Base-by-base conservation (phyloP, 2,113 vertebrate genomes). In the Phylloscopus whistleri region DNA sequence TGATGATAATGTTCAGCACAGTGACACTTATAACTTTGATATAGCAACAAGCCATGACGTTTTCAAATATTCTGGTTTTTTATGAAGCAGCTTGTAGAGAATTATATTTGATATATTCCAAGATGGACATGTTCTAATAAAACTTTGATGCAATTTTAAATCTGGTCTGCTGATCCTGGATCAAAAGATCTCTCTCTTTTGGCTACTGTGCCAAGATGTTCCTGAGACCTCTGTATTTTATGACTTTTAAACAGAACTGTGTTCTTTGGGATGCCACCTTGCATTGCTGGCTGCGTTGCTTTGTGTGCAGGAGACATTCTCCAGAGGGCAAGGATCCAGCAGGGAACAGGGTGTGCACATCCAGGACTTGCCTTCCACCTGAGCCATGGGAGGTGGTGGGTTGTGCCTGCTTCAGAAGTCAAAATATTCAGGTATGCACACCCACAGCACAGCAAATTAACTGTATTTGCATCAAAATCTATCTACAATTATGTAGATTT, bases 141-240 rank as follows among this genome's bases (percentile, higher is more conserved):
- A 96, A 88, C 14, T 62, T 95, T 90, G 76, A 95, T 77, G 82
- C 16, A 11, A 44, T 52, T 91, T 94, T 92, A 92, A 92, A 88
- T 66, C 66, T 48, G 46, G 22, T 73, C 72, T 90, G 70, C 59
- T 91, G 75, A 91, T 88, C n/a, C 43, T 41, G 28, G 68, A 94
- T 94, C 78, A 94, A 69, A 93, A 93, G 56, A 70, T 51, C 48
- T 75, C 62, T 84, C 10, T 80, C 20, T 74, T 66, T 74, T 66
- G 22, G 15, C 46, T 70, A 82, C 15, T 3, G 80, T 73, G 74
- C 82, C 53, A 88, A 69, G 63, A 73, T 90, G n/a, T 83, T 94
- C 70, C 59, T 56, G 51, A 56, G 27, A 76, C 14, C 15, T 90
- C 9, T 73, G 9, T 62, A 55, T 81, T 89, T 92, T 39, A 83